Base-by-base conservation (phyloP, 2,888 invertebrate species). In the Macroteleia sp. region DNA sequence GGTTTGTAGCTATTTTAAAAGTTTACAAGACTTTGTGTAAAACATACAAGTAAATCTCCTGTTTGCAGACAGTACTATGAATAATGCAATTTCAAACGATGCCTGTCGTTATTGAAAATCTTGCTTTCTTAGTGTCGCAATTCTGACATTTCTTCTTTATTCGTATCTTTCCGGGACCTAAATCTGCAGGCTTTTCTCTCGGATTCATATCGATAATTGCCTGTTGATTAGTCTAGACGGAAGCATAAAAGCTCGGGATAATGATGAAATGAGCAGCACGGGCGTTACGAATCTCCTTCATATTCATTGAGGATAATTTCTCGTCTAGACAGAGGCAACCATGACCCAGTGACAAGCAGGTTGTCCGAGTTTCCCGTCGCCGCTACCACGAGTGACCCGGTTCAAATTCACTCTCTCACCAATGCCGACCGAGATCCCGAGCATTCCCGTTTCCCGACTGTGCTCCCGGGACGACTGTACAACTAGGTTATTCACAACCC, bases 401-500 rank as follows among this genome's bases (percentile, higher is more conserved):
- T 80, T 80, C 71, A 76, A 79, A 74, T 74, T 79, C 73, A 74
- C 79, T 79, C 81, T 77, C 73, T 57, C 62, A 61, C 48, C 75
- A 73, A 71, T 52, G 54, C 20, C 69, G 62, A 71, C 73, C 71
- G 75, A 81, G 64, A 66, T 59, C 56, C 73, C 70, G 52, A 54
- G 39, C 56, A 56, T 61, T 69, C 66, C 50, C 48, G 74, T 70
- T 77, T 67, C 75, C 62, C 81, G 77, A 82, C 80, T 81, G 41
- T 39, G 25, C 82, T 83, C 86, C 87, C 85, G 86, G 87, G 86
- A 83, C 81, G 75, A 82, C 77, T 79, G 82, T 81, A 82, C 79
- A 85, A 86, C 85, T 86, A 62, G 88, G 85, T 86, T 86, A 85
- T 64, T 81, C 81, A 80, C 84, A 83, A 83, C 86, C 19, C 22